Evolutionary conservation across 2,113 vertebrate genomes (phyloP).

Genomic region (Oncorhynchus gorbuscha): DNA sequence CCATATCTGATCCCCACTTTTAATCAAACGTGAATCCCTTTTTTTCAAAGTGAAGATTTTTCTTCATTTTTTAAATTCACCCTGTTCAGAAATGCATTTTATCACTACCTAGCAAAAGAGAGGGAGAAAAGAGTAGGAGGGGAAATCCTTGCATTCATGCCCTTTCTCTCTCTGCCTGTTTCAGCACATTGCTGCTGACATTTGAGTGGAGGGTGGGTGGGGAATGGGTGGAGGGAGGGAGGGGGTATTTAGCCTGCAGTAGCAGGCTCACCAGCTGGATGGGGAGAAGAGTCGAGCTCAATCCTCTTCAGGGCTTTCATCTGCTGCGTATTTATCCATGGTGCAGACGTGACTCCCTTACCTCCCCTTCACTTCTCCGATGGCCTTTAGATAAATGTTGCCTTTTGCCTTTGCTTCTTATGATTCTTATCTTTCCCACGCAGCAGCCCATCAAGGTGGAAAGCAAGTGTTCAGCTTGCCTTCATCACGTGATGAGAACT

Average conservation of each 20-base stretch:
- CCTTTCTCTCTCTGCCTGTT: slow-evolving; percentile 66
- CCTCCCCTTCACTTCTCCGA: background rate
- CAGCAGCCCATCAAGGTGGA: no score
- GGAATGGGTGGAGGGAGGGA: background rate
- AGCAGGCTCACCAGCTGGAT: slow-evolving; percentile 30
- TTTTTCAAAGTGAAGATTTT: background rate
- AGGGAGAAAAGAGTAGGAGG: background rate
- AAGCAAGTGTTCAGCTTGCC: no score
- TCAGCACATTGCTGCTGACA: slow-evolving; percentile 82
- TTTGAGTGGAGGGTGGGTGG: slow-evolving; percentile 66
- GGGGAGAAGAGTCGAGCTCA: background rate
- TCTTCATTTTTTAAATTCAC: background rate
- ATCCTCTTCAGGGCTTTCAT: slow-evolving; percentile 11
- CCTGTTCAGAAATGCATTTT: background rate
- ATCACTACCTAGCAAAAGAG: slow-evolving; percentile 27
- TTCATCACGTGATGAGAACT: no score
- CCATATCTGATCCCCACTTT: background rate
- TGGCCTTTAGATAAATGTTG: background rate
- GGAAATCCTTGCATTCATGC: slow-evolving; percentile 55
- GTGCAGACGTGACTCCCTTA: background rate
- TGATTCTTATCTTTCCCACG: background rate
- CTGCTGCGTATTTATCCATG: slow-evolving; percentile 6
- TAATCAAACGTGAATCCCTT: no score
- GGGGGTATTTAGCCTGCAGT: slow-evolving; percentile 29
- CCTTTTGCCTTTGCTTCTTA: background rate